phyloP scores from a whole-genome alignment of 23 tunicate species.

The Ascidia mentula region DNA sequence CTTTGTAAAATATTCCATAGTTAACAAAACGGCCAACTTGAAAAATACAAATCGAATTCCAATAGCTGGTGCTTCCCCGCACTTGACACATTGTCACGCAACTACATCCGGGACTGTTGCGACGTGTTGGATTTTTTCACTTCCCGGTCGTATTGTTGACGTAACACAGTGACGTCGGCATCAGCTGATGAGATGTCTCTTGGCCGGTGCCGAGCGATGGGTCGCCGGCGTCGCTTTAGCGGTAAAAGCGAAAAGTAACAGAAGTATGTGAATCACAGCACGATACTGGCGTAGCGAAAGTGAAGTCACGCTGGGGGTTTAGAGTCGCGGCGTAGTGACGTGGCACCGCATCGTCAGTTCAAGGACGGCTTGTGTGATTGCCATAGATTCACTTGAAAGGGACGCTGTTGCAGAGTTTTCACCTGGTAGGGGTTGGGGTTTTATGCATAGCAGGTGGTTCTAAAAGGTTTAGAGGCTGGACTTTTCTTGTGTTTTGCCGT shows the following conservation, averaged over 20 bases:
- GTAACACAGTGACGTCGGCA: slow-evolving; percentile 24
- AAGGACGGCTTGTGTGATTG: too few species aligned
- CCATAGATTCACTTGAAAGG: too few species aligned
- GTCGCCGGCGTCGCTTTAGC: background rate
- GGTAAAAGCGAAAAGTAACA: background rate
- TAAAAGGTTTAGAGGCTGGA: too few species aligned
- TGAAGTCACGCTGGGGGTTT: too few species aligned
- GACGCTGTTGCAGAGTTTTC: too few species aligned
- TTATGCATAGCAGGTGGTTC: too few species aligned
- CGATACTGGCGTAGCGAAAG: too few species aligned
- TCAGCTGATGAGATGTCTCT: slow-evolving; percentile 11
- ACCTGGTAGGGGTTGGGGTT: too few species aligned
- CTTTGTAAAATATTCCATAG: background rate
- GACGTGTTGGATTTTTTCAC: slow-evolving; percentile 25
- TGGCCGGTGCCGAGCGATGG: background rate
- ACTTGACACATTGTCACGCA: background rate
- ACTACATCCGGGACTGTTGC: background rate
- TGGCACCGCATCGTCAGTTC: too few species aligned
- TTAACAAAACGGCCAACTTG: background rate
- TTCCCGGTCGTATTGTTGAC: slow-evolving; percentile 34
- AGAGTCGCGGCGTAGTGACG: too few species aligned
- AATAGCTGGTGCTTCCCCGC: background rate
- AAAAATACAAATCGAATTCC: background rate
- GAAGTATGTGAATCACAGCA: background rate
- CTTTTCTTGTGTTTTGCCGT: too few species aligned